Percentiles rank a stretch among this genome's conserved stretches.
phyloP scores from a whole-genome alignment of 2,113 vertebrate genomes.

The Oreocharis arfaki region DNA sequence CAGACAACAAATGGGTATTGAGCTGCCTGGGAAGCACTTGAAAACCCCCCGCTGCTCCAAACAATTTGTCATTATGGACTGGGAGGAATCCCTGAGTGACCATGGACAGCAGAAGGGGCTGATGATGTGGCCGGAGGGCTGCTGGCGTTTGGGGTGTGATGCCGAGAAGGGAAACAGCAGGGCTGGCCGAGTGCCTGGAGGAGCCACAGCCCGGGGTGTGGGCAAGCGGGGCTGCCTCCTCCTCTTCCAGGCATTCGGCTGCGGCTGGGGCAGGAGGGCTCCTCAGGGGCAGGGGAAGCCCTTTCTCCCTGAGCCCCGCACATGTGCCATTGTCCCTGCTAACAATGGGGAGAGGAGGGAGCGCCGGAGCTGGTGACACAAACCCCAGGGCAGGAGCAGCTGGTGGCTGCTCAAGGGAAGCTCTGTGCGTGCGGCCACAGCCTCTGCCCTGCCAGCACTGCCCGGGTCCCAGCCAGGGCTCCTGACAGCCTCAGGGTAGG shows the following conservation, averaged over 20 bases:
- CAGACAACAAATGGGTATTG: background rate
- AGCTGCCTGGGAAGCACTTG: background rate
- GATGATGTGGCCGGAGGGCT: background rate
- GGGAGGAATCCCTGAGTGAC: background rate
- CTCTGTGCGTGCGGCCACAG: background rate
- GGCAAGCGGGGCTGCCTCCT: too few species aligned
- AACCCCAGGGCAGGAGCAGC: background rate
- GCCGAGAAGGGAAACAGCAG: background rate
- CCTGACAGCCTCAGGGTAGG: accelerated
- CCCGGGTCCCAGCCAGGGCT: background rate
- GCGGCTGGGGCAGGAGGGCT: background rate
- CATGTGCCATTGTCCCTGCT: background rate
- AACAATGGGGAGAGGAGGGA: background rate
- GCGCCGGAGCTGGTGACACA: background rate
- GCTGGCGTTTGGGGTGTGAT: background rate
- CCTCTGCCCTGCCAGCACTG: background rate
- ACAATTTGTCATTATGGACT: background rate
- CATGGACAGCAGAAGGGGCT: accelerated
- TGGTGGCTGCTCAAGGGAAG: constrained; percentile 17
- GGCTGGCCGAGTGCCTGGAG: accelerated
- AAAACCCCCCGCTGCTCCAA: background rate
- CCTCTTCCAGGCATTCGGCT: accelerated
- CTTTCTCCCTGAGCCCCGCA: background rate
- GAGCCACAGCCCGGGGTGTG: background rate
- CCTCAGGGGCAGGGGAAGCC: background rate